A percentile compares a stretch with the other conserved stretches of the same genome.
phyloP scores from a whole-genome alignment of 2,888 invertebrate species.

The Baronia brevicornis region DNA sequence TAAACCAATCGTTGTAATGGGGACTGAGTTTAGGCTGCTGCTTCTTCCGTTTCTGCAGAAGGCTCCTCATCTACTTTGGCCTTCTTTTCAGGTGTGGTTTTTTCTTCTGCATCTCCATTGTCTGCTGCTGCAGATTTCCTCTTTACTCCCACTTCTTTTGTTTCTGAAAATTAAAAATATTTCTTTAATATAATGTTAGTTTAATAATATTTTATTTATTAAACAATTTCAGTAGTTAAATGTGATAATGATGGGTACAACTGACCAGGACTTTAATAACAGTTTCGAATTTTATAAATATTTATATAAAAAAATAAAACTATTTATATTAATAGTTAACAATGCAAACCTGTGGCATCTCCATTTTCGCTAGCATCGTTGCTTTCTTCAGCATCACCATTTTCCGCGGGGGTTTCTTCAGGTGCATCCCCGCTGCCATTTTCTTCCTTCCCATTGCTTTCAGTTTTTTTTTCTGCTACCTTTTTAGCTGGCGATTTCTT shows the following conservation, averaged over 20 bases:
- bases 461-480: conserved; percentile 51
- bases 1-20: conserved; percentile 53
- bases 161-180: conserved; percentile 43
- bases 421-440: conserved; percentile 56
- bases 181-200: background rate
- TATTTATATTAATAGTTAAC: background rate
- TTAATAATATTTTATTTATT: no score
- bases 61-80: conserved; percentile 78
- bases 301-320: background rate
- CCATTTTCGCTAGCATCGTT: conserved; percentile 67
- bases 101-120: conserved; percentile 74
- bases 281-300: no score
- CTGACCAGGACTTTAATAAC: no score
- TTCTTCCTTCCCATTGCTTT: conserved; percentile 68
- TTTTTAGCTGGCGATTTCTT: conserved; percentile 73
- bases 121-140: conserved; percentile 80
- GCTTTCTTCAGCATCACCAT: conserved; percentile 60
- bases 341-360: conserved; percentile 50
- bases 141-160: conserved; percentile 76
- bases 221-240: no score
- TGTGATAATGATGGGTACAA: no score
- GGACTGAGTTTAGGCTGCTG: conserved; percentile 69
- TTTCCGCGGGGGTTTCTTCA: conserved; percentile 54
- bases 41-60: conserved; percentile 75
- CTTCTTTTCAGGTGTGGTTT: conserved; percentile 82